Base-by-base conservation (phyloP, 2,888 invertebrate genomes). In the Cremastinae sp. region DNA sequence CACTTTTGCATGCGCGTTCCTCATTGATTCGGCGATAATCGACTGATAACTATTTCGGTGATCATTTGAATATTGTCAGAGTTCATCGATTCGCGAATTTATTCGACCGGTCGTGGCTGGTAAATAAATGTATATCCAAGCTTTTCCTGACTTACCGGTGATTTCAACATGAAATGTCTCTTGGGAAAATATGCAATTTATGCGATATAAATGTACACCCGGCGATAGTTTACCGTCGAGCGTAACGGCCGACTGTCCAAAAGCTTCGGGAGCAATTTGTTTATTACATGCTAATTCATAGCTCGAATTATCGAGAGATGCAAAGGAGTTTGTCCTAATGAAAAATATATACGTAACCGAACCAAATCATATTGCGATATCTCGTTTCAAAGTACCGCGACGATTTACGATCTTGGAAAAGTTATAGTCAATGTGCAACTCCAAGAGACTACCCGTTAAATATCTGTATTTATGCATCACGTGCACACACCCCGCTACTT, bases 1-100 rank as follows among this genome's bases (percentile, higher is more conserved):
- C 8, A 35, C 2, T 45, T 51, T 10, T 51, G n/a, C n/a, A 10
- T 7, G 10, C 20, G 9, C 12, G 28, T 49, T 18, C 37, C 7
- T 51, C 49, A 53, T 65, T 43, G 55, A 55, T 65, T 55, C 16
- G n/a, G 53, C 43, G 28, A 82, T 81, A 83, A 81, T 82, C 77
- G 77, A 75, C 80, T 74, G 80, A 78, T 75, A 51, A 56, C 35
- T 37, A 37, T 47, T 66, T 45, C 1, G 8, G 43, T 14, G 14
- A 1, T 49, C 35, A 51, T 49, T 59, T 12, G 39, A 68, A 55
- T 55, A 53, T 35, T 8, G 49, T 20, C 2, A 49, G 20, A 18
- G 51, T 64, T 20, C 22, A 12, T 1, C 28, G 10, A 39, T 35
- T n/a, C n/a, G n/a, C n/a, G n/a, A n/a, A 45, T 22, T 22, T 49